These are phyloP conservation scores for Paracanthobrama guichenoti DNA, from an alignment of 2,113 vertebrate genomes.

Conservation along the genomic window DNA sequence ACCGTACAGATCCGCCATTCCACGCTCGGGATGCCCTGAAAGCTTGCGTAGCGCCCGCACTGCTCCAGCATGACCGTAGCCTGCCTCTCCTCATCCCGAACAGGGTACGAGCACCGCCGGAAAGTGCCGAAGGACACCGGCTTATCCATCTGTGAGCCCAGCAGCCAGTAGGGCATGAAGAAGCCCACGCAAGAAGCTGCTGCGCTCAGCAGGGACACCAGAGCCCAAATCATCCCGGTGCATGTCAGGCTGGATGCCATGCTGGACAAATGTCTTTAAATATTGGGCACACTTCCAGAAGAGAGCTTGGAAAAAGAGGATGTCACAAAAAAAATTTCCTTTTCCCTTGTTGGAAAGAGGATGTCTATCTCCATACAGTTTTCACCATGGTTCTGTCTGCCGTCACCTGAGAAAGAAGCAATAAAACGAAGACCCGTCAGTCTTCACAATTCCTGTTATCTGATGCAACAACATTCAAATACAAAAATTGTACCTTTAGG, in stretches of 20 bases:
- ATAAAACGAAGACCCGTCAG: neutral
- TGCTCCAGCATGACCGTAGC: slow-evolving; percentile 96
- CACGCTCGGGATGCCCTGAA: slow-evolving; percentile 90
- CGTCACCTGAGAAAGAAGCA: neutral
- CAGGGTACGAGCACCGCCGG: slow-evolving; percentile 93
- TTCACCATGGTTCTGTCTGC: slow-evolving; percentile 22
- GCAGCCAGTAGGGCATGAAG: slow-evolving; percentile 99
- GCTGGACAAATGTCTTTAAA: neutral
- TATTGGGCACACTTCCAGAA: slow-evolving; percentile 22
- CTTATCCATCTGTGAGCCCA: slow-evolving; percentile 94
- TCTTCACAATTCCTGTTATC: neutral
- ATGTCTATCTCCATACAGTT: slow-evolving; percentile 36
- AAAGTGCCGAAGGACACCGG: slow-evolving; percentile 95
- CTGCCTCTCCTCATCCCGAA: slow-evolving; percentile 88
- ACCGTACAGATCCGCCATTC: slow-evolving; percentile 95
- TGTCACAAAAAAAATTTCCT: neutral
- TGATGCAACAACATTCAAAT: neutral
- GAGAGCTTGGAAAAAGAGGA: neutral
- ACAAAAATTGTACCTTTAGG: too few relatives aligned
- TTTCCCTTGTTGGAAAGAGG: neutral
- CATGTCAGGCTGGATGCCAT: slow-evolving; percentile 97
- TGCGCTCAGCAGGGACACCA: slow-evolving; percentile 89
- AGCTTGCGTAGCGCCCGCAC: slow-evolving; percentile 94
- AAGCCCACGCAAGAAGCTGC: slow-evolving; percentile 92
- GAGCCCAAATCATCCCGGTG: slow-evolving; percentile 85